phyloP scores from a whole-genome alignment of 2,797 vertebrate genomes.

The Petrocephalus sullivani region DNA sequence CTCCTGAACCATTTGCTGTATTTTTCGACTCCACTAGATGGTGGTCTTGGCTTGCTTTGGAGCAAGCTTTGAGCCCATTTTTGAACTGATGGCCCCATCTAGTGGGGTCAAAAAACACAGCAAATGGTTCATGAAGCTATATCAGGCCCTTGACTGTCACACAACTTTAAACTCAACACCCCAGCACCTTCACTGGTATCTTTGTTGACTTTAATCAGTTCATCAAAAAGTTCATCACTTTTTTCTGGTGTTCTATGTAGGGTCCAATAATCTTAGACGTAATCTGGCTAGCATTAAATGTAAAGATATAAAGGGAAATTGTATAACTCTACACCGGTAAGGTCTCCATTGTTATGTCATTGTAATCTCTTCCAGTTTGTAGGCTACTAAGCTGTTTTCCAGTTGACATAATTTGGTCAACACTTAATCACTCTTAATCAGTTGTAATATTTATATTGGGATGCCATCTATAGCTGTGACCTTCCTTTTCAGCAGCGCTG shows the following conservation, averaged over 20 bases:
- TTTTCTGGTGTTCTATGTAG: background rate
- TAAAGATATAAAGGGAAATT: background rate
- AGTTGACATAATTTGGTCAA: background rate
- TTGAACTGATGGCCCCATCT: background rate
- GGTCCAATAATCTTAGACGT: background rate
- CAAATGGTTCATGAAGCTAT: background rate
- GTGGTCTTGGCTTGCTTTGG: background rate
- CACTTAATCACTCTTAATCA: background rate
- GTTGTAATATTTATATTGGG: background rate
- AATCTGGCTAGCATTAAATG: background rate
- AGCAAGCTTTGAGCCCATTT: background rate
- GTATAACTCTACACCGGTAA: background rate
- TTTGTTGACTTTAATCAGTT: background rate
- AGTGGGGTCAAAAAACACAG: background rate
- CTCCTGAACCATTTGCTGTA: background rate
- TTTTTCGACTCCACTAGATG: background rate
- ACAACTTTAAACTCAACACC: background rate
- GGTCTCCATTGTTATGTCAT: background rate
- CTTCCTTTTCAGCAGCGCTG: background rate
- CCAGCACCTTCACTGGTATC: background rate
- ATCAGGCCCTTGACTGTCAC: background rate
- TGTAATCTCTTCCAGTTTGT: background rate
- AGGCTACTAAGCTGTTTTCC: background rate
- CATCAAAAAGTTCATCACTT: background rate
- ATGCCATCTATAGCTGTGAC: background rate